Base-by-base conservation (phyloP, 1,140 invertebrate genomes). In the Oscheius sp. region DNA sequence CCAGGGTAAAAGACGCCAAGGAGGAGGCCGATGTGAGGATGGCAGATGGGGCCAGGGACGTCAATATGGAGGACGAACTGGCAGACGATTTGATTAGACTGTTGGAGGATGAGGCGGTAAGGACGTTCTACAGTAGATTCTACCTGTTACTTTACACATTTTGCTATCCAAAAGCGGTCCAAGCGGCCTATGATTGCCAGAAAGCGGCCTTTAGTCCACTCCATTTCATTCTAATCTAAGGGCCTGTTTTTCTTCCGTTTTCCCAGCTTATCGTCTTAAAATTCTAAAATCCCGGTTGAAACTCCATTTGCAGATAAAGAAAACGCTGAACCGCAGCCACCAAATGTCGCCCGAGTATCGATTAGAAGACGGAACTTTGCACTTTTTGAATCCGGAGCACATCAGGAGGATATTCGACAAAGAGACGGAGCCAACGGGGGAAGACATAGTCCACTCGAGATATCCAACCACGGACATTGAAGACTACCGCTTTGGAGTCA, bases 401-500 rank as follows among this genome's bases (percentile, higher is more conserved):
- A 73, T 73, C 34, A 18, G 35, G 7, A 58, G 55, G 7, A 68
- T 68, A 15, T 68, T 68, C 35, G 32, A 32, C 0, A 34, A 68
- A 15, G 35, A 49, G 2, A 36, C 36, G 23, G 49, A 68, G 23
- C 26, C 45, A 31, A 59, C 67, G 1, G 36, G 55, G 28, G 67
- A 59, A 36, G 66, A 68, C 23, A 68, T 68, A 18, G 74, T 79
- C 15, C 78, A 78, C 61, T 63, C 68, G 35, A 52, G 79, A 18
- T 73, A 78, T 20, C 79, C 79, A 20, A 79, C 79, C 18, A 58
- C 65, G 3, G 77, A 78, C 49, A 80, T 80, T 59, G 62, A 76
- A 55, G 74, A 71, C 23, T 80, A 80, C 55, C 45, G 77, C n/a
- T 80, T 80, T 34, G 59, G 62, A 58, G 59, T 80, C 32, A 71